A percentile compares a stretch with the other conserved stretches of the same genome.
phyloP scores from a whole-genome alignment of 2,113 vertebrate species.

The Mustela nigripes region DNA sequence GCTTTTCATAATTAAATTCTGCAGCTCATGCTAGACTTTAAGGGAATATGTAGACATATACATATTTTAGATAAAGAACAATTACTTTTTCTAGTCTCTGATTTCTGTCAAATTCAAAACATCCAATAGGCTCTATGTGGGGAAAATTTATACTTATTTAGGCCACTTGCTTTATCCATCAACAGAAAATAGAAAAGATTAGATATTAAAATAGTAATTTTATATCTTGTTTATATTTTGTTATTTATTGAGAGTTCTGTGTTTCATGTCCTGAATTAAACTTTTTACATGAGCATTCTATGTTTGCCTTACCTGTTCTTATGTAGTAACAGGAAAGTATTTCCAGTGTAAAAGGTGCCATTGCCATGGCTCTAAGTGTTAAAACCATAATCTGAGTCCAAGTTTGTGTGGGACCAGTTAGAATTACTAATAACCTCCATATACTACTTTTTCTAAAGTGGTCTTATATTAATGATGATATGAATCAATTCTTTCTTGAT shows the following conservation, averaged over 20 bases:
- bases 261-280: neutral
- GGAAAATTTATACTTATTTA: constrained; percentile 26
- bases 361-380: neutral
- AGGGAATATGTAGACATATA: neutral
- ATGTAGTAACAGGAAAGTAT: neutral
- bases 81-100: neutral
- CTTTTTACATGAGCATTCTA: neutral
- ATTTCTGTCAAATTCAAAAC: constrained; percentile 45
- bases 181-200: neutral
- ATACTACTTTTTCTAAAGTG: neutral
- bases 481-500: constrained; percentile 20
- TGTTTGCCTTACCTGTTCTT: neutral
- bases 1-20: constrained; percentile 45
- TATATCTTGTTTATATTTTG: neutral
- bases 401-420: neutral
- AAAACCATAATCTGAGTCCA: neutral
- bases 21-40: neutral
- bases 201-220: neutral
- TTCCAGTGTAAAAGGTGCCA: neutral
- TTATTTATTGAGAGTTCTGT: neutral
- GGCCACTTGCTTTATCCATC: neutral
- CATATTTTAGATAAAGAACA: constrained; percentile 17
- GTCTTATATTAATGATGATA: neutral
- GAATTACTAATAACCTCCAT: neutral
- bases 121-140: neutral